A percentile compares a stretch with the other conserved stretches of the same genome.
Conservation (phyloP, 2,113 vertebrate genomes). For the Serranochromis macrocephalus region DNA sequence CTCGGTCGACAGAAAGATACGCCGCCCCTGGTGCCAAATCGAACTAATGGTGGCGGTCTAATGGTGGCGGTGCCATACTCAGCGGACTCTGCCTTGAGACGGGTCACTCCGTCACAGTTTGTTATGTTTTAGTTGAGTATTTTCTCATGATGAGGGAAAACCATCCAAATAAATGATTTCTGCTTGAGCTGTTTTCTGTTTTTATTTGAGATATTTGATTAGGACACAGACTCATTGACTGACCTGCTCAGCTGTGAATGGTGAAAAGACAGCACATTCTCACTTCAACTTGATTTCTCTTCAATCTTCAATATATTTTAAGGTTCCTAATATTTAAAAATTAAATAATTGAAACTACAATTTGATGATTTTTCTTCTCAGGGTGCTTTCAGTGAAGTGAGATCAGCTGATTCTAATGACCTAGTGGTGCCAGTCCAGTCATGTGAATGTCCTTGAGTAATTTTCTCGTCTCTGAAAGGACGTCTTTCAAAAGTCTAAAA, state of each 20-base stretch:
- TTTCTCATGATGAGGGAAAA: background rate
- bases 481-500: background rate
- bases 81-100: no score
- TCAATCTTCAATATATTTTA: background rate
- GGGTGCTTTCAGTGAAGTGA: background rate
- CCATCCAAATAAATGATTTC: background rate
- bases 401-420: background rate
- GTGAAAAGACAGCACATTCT: background rate
- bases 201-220: background rate
- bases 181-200: background rate
- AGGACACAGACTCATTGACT: background rate
- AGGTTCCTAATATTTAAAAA: background rate
- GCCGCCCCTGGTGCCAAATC: no score
- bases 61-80: no score
- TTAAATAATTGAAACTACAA: background rate
- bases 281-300: background rate
- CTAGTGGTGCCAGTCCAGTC: background rate
- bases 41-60: no score
- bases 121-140: background rate
- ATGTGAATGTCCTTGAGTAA: background rate
- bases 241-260: background rate
- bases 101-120: background rate
- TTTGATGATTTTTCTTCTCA: background rate
- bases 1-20: no score
- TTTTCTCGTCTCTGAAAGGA: background rate